Base-by-base conservation (phyloP, 1,140 invertebrate species). In the Drosophila trapezifrons region DNA sequence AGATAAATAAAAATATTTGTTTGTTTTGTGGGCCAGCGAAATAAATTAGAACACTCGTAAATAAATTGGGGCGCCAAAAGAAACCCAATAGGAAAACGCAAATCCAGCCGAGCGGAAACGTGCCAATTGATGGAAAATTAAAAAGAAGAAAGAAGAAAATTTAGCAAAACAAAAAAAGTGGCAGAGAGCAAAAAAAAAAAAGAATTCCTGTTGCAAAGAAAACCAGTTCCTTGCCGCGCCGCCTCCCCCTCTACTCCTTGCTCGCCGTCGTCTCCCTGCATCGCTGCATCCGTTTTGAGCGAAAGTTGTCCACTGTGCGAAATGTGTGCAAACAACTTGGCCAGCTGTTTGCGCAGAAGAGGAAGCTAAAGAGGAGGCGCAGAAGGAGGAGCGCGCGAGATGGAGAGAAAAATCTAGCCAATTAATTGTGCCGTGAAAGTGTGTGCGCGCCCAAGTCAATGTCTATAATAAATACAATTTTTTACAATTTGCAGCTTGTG, bases 361-460 rank as follows among this genome's bases (percentile, higher is more conserved):
- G 47, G 40, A 25, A 25, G 29, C 46, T 9, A 37, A 18, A 15
- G n/a, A 51, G 54, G 13, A 37, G 54, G 22, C 18, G 32, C 15
- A 0, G 22, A 7, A 15, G 52, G 38, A 40, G 45, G 54, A 20
- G 18, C 3, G 46, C 22, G 45, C 20, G 15, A 56, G 20, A 37
- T 45, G 70, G 47, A 60, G 38, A 64, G 57, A 77, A 66, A 82
- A 82, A 83, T 82, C 78, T 87, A 83, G 76, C 74, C 83, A 86
- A 87, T 86, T 86, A 86, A 87, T 86, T 52, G 74, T 66, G 80
- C 76, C 58, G 83, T 69, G 84, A 86, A 86, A 86, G 83, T 86
- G 82, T 76, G 46, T 62, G 63, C 56, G 63, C 43, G 15, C 37
- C 37, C 72, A 55, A 57, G 71, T 64, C 65, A 67, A 66, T 72